Conservation (phyloP, 2,888 invertebrate genomes). For the Drosophila basisetae region DNA sequence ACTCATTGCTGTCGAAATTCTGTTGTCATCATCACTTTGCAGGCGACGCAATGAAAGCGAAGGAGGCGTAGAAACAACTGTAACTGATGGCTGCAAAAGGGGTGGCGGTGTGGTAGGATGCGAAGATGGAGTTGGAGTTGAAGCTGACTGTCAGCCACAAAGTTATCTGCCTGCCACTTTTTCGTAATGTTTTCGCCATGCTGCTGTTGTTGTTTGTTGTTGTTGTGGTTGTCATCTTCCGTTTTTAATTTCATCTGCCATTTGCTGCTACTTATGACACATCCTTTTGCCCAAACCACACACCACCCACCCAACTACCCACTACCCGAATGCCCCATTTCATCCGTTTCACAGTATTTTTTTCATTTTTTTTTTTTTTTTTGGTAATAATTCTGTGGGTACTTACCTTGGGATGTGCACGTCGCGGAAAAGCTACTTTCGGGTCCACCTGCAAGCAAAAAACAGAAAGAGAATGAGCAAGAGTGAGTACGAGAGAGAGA, state of each 20-base stretch:
- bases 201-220: slow-evolving; percentile 39
- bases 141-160: slow-evolving; percentile 71
- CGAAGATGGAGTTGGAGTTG: slow-evolving; percentile 41
- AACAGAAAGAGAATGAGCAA: slow-evolving; percentile 4
- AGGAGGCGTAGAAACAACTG: slow-evolving; percentile 39
- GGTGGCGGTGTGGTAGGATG: slow-evolving; percentile 1
- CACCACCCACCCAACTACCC: slow-evolving; percentile 7
- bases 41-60: slow-evolving; percentile 24
- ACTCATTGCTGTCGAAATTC: slow-evolving; percentile 65
- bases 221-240: slow-evolving; percentile 66
- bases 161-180: slow-evolving; percentile 71
- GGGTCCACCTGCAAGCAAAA: slow-evolving; percentile 95
- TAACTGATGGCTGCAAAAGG: slow-evolving; percentile 20
- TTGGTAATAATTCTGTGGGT: slow-evolving; percentile 61
- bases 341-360: slow-evolving; percentile 27
- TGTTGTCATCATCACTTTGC: slow-evolving; percentile 79
- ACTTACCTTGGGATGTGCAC: slow-evolving; percentile 99
- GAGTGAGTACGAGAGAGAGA: slow-evolving; percentile 5
- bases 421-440: slow-evolving; percentile 99
- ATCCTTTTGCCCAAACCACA: slow-evolving; percentile 58
- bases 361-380: slow-evolving; percentile 22
- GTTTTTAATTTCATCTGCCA: slow-evolving; percentile 82
- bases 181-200: slow-evolving; percentile 33
- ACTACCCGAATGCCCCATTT: not conserved
- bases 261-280: slow-evolving; percentile 81